Evolutionary conservation across 2,888 invertebrate species (phyloP), one percentile per base, ranked within the genome.

Genomic region (Napeogenes sylphis): DNA sequence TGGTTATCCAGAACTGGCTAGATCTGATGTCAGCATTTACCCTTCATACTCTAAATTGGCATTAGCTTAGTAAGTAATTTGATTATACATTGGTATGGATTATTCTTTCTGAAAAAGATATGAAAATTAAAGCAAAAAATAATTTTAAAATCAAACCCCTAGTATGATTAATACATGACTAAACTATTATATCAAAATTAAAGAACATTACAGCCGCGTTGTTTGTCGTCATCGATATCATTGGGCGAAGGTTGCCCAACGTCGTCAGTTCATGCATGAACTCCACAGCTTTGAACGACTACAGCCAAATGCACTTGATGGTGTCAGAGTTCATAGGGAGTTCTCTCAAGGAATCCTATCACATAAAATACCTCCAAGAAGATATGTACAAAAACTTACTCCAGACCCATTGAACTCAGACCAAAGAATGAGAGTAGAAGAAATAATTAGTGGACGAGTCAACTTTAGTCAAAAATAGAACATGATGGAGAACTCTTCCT

Each of bases 191-290:
- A 53, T 55, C 57, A 4, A 33, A 21, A 21, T 21, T 4, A 14
- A 60, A 55, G 3, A 38, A 51, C 51, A 54, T 66, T 60, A 56
- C 84, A 94, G 94, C 76, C 81, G 92, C 55, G 92, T 93, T n/a
- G 90, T 93, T 13, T 94, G 94, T 75, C 92, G 93, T 4, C 92
- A 92, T 70, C 91, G 94, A 58, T 92, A 93, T 71, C 87, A 90
- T 68, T 86, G 82, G 78, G 85, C 91, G 0, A 91, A 87, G 55
- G 83, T 84, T 59, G 84, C 87, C 21, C 92, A 92, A 70, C 90
- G 90, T 57, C 90, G 83, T 56, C 93, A 94, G 71, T 91, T 94
- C 70, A 92, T 92, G 83, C 90, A 81, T 61, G 94, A 94, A 78
- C 88, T 94, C 2, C 87, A 88, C 70, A 90, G 90, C 70, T 92